Evolutionary conservation across 2,888 invertebrate genomes (phyloP).

Genomic region (Eupithecia subfuscata): DNA sequence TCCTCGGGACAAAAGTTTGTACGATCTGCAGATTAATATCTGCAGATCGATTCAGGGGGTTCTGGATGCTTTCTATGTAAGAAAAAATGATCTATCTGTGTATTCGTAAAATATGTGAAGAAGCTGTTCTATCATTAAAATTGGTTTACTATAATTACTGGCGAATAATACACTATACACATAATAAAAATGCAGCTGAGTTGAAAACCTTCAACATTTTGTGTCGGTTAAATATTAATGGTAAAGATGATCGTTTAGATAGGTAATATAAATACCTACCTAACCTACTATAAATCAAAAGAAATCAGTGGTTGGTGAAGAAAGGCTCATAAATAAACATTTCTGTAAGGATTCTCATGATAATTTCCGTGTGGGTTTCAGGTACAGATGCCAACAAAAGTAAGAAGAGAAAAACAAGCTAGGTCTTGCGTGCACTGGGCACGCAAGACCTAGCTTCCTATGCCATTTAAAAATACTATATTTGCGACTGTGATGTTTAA

Average conservation of each 20-base stretch:
- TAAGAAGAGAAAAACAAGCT: not conserved
- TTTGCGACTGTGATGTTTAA: not conserved
- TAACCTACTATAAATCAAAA: conserved; percentile 12
- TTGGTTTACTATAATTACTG: too few relatives aligned
- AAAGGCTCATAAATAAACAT: conserved; percentile 17
- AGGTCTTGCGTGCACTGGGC: too few relatives aligned
- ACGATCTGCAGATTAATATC: too few relatives aligned
- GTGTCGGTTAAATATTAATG: not conserved
- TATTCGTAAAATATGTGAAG: too few relatives aligned
- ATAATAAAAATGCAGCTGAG: not conserved
- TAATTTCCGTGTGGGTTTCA: conserved; percentile 5
- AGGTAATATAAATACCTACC: not conserved
- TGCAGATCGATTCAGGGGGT: too few relatives aligned
- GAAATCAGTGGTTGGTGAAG: conserved; percentile 2
- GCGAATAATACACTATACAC: too few relatives aligned
- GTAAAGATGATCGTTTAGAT: not conserved
- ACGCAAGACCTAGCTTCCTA: not conserved
- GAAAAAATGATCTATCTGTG: too few relatives aligned
- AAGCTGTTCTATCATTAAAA: too few relatives aligned
- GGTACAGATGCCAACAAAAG: conserved; percentile 7
- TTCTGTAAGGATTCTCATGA: conserved; percentile 8
- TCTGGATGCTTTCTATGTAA: too few relatives aligned
- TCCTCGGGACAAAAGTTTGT: too few relatives aligned
- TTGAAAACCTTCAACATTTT: not conserved
- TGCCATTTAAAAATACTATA: not conserved